A percentile compares a stretch with the other conserved stretches of the same genome.
Conservation (phyloP, 2,888 invertebrate species). For the Stomorhina lunata region DNA sequence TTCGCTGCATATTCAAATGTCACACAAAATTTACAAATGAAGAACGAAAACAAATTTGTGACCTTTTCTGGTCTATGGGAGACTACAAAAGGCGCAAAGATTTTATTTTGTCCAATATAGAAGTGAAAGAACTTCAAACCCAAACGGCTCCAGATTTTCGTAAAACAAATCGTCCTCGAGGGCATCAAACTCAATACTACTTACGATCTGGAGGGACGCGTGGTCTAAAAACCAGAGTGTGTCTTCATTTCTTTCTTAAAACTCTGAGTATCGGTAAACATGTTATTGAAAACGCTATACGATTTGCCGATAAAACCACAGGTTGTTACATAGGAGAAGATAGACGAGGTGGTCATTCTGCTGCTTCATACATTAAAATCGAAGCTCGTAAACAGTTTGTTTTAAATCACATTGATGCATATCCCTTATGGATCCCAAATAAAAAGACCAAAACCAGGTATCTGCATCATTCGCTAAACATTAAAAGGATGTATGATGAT, state of each 20-base stretch:
- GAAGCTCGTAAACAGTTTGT: conserved; percentile 44
- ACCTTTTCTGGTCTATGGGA: conserved; percentile 64
- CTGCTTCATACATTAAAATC: conserved; percentile 55
- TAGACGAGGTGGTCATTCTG: conserved; percentile 47
- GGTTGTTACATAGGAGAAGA: conserved; percentile 64
- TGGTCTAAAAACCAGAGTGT: conserved; percentile 66
- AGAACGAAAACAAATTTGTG: conserved; percentile 64
- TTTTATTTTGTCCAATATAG: conserved; percentile 61
- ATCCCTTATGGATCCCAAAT: conserved; percentile 66
- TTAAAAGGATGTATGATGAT: conserved; percentile 58
- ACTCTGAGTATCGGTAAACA: conserved; percentile 57
- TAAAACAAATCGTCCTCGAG: conserved; percentile 62
- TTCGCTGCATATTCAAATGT: conserved; percentile 62
- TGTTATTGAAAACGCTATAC: conserved; percentile 61
- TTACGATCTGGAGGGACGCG: conserved; percentile 51
- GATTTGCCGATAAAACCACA: conserved; percentile 63
- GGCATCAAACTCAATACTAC: conserved; percentile 62
- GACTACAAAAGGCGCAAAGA: conserved; percentile 66
- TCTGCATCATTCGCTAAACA: conserved; percentile 63
- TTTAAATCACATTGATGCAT: conserved; percentile 61
- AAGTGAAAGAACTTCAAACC: conserved; percentile 54
- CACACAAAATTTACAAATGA: conserved; percentile 61
- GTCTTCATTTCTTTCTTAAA: conserved; percentile 64
- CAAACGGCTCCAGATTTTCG: conserved; percentile 59
- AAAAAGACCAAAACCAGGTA: conserved; percentile 64